Conservation (phyloP, 2,113 vertebrate genomes). For the Proterorhinus semilunaris region DNA sequence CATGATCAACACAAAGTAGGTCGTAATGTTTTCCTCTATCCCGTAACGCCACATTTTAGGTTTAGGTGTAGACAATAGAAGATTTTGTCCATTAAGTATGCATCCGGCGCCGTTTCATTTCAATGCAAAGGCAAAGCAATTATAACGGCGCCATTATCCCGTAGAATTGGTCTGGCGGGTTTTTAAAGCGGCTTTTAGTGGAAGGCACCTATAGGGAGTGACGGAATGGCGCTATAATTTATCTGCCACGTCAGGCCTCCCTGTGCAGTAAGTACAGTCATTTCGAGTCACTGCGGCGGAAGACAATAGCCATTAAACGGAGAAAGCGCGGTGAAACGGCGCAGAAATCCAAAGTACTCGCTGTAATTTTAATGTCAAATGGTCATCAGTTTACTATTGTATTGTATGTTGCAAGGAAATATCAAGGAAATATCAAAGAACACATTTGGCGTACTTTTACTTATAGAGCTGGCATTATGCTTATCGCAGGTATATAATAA, state of each 20-base stretch:
- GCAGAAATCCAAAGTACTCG: neutral
- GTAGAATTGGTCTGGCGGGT: neutral
- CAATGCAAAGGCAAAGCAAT: constrained; percentile 8
- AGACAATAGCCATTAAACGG: neutral
- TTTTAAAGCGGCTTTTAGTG: neutral
- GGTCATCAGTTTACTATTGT: too few species aligned
- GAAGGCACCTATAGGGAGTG: neutral
- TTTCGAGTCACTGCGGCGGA: neutral
- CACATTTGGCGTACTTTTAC: too few species aligned
- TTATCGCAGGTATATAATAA: too few species aligned
- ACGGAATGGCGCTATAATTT: constrained; percentile 1
- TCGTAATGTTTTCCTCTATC: too few species aligned
- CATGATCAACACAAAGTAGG: too few species aligned
- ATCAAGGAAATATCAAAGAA: too few species aligned
- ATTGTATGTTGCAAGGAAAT: too few species aligned
- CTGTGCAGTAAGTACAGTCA: neutral
- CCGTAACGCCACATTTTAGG: too few species aligned
- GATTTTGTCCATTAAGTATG: constrained; percentile 35
- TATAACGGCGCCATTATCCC: neutral
- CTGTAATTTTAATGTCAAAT: neutral
- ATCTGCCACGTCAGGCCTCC: neutral
- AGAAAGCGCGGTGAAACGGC: neutral
- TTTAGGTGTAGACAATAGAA: constrained; percentile 4
- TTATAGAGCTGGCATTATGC: too few species aligned
- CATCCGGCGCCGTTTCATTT: constrained; percentile 9